A percentile compares a stretch with the other conserved stretches of the same genome.
These are phyloP conservation scores for Lordiphosa fenestrarum DNA, from an alignment of 2,888 invertebrate genomes.

Conservation along the genomic window DNA sequence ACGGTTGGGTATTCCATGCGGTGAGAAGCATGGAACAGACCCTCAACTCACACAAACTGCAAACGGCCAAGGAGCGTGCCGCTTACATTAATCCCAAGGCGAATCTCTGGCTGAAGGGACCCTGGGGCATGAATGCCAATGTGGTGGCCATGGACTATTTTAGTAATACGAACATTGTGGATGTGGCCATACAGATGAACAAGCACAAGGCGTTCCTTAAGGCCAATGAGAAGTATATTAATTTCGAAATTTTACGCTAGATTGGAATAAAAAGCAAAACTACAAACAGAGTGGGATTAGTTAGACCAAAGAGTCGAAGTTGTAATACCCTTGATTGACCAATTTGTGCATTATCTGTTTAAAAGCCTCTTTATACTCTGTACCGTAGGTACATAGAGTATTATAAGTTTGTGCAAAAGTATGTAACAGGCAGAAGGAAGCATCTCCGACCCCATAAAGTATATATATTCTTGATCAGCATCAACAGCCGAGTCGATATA, in stretches of 20 bases:
- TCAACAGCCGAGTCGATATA: no score
- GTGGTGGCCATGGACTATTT: constrained; percentile 89
- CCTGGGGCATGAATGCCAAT: constrained; percentile 86
- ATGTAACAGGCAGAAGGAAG: no score
- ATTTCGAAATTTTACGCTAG: constrained; percentile 66
- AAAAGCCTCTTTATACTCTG: no score
- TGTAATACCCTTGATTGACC: no score
- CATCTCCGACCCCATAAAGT: no score
- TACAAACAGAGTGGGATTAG: no score
- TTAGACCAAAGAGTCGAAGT: no score
- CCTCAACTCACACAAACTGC: constrained; percentile 67
- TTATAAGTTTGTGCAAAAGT: no score
- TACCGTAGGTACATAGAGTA: no score
- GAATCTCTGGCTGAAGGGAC: constrained; percentile 84
- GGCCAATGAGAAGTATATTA: constrained; percentile 68
- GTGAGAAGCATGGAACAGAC: constrained; percentile 76
- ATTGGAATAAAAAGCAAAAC: neutral
- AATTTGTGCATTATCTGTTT: no score
- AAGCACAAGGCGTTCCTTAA: constrained; percentile 74
- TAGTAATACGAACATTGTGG: constrained; percentile 86
- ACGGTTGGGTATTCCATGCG: constrained; percentile 78
- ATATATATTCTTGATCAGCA: no score
- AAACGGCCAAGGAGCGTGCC: constrained; percentile 76
- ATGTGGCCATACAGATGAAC: constrained; percentile 83
- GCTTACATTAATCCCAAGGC: constrained; percentile 84